Percentiles rank a stretch among this genome's conserved stretches.
Evolutionary conservation across 92 coral and sea anemone genomes (phyloP).

Genomic region (Isaurus tuberculatus): DNA sequence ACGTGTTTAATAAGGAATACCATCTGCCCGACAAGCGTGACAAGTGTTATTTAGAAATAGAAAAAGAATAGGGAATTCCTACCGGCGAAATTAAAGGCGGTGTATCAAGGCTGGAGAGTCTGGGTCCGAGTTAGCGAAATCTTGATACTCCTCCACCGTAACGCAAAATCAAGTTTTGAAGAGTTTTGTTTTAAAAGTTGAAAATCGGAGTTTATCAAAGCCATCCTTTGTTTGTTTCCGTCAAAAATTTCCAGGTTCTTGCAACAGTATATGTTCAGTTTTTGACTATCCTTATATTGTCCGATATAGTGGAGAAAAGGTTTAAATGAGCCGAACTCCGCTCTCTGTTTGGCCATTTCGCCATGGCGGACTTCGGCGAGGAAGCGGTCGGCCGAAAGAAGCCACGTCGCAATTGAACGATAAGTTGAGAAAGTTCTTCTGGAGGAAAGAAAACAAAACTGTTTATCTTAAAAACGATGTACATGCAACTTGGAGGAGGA

Average conservation of each 20-base stretch:
- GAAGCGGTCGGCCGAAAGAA: slow-evolving; percentile 8
- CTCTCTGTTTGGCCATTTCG: slow-evolving; percentile 22
- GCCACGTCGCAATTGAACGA: slow-evolving; percentile 6
- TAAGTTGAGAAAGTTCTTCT: no score
- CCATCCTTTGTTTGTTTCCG: no score
- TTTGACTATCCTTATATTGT: background rate
- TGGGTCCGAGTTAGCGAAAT: no score
- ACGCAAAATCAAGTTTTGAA: slow-evolving; percentile 11
- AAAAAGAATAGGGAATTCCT: no score
- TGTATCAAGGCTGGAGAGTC: slow-evolving; percentile 4
- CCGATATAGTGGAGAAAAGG: background rate
- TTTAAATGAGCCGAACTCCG: slow-evolving; percentile 6
- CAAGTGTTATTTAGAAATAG: no score
- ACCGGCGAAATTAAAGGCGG: no score
- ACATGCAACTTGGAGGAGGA: slow-evolving; percentile 19
- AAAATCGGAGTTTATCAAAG: background rate
- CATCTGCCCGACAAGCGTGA: no score
- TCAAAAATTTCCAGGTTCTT: background rate
- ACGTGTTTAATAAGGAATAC: no score
- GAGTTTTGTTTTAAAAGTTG: background rate
- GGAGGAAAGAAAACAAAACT: background rate
- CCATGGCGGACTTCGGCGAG: background rate
- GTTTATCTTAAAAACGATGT: slow-evolving; percentile 2
- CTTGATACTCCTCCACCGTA: background rate
- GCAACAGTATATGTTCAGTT: background rate